Evolutionary conservation across 2,797 vertebrate genomes (phyloP), one percentile per base, ranked within the genome.

Genomic region (Phataginus tricuspis): DNA sequence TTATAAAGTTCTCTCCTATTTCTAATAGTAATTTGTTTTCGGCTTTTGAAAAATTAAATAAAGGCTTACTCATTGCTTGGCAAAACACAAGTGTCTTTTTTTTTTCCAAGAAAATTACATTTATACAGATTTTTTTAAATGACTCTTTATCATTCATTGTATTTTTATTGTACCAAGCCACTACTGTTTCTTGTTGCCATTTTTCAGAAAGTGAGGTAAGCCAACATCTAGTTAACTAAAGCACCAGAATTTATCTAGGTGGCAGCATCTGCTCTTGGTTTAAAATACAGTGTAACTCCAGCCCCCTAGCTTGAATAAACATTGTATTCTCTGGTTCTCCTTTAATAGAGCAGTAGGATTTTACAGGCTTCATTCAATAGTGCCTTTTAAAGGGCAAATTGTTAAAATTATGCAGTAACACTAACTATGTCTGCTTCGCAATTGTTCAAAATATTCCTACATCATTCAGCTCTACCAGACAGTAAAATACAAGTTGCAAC

Each of bases 181-280:
- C 83, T 83, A 77, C 31, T 80, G 11, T 85, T 89, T 93, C 66
- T 80, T 84, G 27, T 42, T 53, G 13, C 61, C 64, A n/a, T 91
- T 93, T 94, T 92, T 88, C 90, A 84, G 59, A 80, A 78, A 93
- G 37, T 37, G 68, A 68, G 49, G 74, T 29, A 85, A 87, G 42
- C 90, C 71, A 61, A 39, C 29, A 66, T 87, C 75, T 53, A 82
- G 63, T 74, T 93, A 75, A 63, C 86, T 9, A 69, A 85, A 74
- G 34, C 95, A 69, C 19, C 59, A 69, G 80, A 97, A 96, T 29
- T 74, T 96, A 82, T 96, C 96, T 97, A 97, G 96, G 95, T 96
- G 97, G 97, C 97, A 97, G 97, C 90, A 95, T 96, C 78, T 94
- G 37, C 84, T 95, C 88, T 96, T 27, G 18, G 83, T 98, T 95